phyloP scores from a whole-genome alignment of 2,888 invertebrate genomes.

The Meteorus cinctellus region DNA sequence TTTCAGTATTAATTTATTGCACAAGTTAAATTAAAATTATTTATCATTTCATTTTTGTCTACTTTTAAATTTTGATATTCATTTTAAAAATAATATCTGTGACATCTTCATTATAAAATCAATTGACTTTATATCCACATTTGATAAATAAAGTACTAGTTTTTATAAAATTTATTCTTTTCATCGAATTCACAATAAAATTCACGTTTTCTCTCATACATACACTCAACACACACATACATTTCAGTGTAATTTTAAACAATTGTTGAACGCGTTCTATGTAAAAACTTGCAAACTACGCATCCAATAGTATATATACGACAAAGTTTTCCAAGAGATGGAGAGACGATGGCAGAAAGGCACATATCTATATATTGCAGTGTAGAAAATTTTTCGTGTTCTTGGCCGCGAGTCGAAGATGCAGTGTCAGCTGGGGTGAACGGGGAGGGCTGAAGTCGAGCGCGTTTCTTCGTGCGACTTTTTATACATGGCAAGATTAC shows the following conservation, averaged over 20 bases:
- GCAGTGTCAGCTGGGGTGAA: slow-evolving; percentile 55
- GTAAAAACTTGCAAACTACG: slow-evolving; percentile 50
- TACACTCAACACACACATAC: background rate
- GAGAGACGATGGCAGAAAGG: background rate
- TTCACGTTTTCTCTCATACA: background rate
- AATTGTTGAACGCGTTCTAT: slow-evolving; percentile 41
- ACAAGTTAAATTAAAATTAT: too few species aligned
- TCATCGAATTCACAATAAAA: too few species aligned
- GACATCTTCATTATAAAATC: too few species aligned
- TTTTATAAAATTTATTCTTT: too few species aligned
- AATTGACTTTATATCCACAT: too few species aligned
- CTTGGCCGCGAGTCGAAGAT: slow-evolving; percentile 43
- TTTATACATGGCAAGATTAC: slow-evolving; percentile 41
- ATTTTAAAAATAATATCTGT: too few species aligned
- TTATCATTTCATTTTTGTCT: too few species aligned
- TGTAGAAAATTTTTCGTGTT: slow-evolving; percentile 36
- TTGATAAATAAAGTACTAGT: too few species aligned
- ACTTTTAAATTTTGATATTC: too few species aligned
- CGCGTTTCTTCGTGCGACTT: slow-evolving; percentile 47
- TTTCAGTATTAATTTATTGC: too few species aligned
- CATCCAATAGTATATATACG: slow-evolving; percentile 24
- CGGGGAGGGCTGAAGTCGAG: slow-evolving; percentile 43
- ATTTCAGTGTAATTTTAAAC: slow-evolving; percentile 15
- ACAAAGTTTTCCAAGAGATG: background rate
- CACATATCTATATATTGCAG: background rate